These are phyloP conservation scores for Acrocephalus scirpaceus DNA, from an alignment of 2,797 vertebrate genomes.

Conservation along the genomic window DNA sequence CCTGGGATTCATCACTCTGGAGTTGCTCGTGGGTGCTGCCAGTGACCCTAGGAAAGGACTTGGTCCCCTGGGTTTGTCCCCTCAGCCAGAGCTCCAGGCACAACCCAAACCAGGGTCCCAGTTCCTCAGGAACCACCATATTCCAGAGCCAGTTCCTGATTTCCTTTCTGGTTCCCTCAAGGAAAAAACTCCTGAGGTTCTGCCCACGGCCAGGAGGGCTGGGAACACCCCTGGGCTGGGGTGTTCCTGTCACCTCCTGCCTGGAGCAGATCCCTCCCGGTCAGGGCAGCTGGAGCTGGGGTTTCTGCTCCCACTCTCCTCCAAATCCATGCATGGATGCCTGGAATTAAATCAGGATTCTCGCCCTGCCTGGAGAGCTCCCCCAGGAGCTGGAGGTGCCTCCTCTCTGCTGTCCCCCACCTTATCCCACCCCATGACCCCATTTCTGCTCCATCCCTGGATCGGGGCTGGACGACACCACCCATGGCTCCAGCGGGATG, in stretches of 20 bases:
- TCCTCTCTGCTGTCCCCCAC: no score
- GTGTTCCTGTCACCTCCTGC: background rate
- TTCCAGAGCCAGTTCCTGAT: background rate
- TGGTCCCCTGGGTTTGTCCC: background rate
- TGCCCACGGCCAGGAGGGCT: background rate
- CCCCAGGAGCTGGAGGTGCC: fast-evolving
- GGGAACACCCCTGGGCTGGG: no score
- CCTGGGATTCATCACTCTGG: background rate
- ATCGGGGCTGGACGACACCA: background rate
- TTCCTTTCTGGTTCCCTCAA: background rate
- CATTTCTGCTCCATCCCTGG: background rate
- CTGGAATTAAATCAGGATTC: fast-evolving
- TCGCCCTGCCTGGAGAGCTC: fast-evolving
- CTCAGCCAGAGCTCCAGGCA: background rate
- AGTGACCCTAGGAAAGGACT: background rate
- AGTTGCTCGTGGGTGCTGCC: fast-evolving
- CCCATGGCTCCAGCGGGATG: slow-evolving; percentile 5
- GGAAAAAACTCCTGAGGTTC: background rate
- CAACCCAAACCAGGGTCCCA: background rate
- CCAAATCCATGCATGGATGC: background rate
- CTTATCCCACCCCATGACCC: fast-evolving
- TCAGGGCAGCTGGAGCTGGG: background rate
- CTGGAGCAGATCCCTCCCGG: background rate
- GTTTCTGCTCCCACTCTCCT: background rate
- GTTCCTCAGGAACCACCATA: background rate